These are phyloP conservation scores for Scomber colias DNA, from an alignment of 2,113 vertebrate genomes.

Conservation along the genomic window DNA sequence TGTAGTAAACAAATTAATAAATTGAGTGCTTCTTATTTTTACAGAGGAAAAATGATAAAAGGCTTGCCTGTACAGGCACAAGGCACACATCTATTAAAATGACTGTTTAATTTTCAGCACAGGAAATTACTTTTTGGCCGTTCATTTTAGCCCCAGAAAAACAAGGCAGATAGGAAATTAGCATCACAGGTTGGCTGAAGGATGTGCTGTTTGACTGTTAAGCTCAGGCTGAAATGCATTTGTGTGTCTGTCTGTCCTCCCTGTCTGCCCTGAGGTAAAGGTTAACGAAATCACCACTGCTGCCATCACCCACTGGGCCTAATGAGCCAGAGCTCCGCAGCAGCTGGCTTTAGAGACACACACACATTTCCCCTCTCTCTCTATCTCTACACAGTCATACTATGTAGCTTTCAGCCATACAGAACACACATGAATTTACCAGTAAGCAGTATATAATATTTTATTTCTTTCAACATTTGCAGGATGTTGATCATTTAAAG, in stretches of 20 bases:
- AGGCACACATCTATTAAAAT: conserved; percentile 18
- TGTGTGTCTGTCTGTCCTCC: conserved; percentile 39
- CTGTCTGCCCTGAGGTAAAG: conserved; percentile 73
- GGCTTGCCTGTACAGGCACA: background rate
- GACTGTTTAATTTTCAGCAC: conserved; percentile 20
- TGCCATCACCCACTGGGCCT: conserved; percentile 73
- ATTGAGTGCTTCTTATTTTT: conserved; percentile 17
- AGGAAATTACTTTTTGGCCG: conserved; percentile 36
- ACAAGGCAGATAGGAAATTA: conserved; percentile 22
- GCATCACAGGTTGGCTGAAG: background rate
- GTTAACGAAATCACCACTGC: conserved; percentile 79
- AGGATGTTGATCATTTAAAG: conserved; percentile 32
- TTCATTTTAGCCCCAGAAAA: conserved; percentile 16
- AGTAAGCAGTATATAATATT: conserved; percentile 13
- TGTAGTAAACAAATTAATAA: conserved; percentile 24
- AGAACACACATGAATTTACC: background rate
- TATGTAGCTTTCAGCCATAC: background rate
- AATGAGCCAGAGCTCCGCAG: conserved; percentile 72
- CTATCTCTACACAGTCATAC: background rate
- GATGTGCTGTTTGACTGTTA: conserved; percentile 48
- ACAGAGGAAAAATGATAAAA: conserved; percentile 4
- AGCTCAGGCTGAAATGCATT: conserved; percentile 31
- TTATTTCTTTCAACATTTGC: background rate
- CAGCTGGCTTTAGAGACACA: conserved; percentile 43
- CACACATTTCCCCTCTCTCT: conserved; percentile 6